Base-by-base conservation (phyloP, 2,113 vertebrate species). In the Gobius niger region DNA sequence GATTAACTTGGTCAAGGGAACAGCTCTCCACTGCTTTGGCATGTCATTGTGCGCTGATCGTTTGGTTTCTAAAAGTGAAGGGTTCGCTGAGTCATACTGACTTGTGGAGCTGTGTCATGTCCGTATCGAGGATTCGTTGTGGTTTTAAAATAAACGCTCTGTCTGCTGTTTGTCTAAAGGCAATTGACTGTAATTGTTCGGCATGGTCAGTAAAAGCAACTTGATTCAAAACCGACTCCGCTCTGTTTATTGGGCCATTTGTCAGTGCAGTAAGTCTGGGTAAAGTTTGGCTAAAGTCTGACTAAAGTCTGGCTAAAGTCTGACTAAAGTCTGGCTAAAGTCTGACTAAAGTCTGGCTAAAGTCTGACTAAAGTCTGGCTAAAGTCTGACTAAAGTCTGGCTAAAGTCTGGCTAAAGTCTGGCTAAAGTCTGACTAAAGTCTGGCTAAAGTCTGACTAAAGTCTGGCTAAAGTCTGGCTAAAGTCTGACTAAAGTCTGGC, bases 121-220 rank as follows among this genome's bases (percentile, higher is more conserved):
- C 83, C 80, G 81, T 72, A 77, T 56, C 1, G 63, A 68, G 68
- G 69, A 73, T 82, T 70, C 7, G 62, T 69, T 51, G n/a, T 52
- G 68, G 82, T 78, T 61, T 83, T 83, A 54, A 12, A 83, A 72
- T 84, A 86, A 86, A 72, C 81, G 83, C 81, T 91, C 74, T 85
- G 64, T 67, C 81, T 49, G 69, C 76, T 85, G 81, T 88, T 56
- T 83, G 67, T 89, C 76, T 72, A 83, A 71, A 81, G 71, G 78
- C 68, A 88, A 84, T 78, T 75, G 82, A 80, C 77, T 91, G 77
- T 89, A 81, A 82, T 64, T 84, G 51, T 85, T 91, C 85, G 82
- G 87, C 90, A 87, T 91, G 89, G 83, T 89, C 82, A 92, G 88
- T 93, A 93, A 91, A 93, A 84, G 68, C 72, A 72, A 82, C 80